These are phyloP conservation scores for Megaustenia siamemsis DNA, from an alignment of 2,888 invertebrate genomes.

Conservation along the genomic window DNA sequence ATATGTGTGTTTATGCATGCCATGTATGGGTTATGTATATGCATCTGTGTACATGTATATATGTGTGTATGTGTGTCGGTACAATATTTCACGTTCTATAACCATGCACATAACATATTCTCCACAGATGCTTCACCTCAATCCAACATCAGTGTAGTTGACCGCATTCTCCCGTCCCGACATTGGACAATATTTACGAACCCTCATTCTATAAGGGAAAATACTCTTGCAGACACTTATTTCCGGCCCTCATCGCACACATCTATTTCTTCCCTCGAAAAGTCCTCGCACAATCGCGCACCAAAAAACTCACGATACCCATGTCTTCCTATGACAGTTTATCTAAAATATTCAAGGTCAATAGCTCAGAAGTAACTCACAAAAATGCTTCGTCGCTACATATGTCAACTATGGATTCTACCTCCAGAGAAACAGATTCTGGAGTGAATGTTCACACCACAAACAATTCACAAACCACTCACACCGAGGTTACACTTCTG, in stretches of 20 bases:
- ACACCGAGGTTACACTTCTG: neutral
- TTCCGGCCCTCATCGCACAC: neutral
- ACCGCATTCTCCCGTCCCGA: constrained; percentile 1
- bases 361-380: neutral
- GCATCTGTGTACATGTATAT: too few species aligned
- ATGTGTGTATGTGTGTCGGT: too few species aligned
- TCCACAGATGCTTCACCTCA: neutral
- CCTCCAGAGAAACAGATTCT: neutral
- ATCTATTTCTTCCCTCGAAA: neutral
- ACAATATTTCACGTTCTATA: neutral
- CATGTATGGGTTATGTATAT: too few species aligned
- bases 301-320: neutral
- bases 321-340: neutral
- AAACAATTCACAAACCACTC: neutral
- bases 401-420: neutral
- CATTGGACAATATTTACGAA: constrained; percentile 12
- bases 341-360: neutral
- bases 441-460: neutral
- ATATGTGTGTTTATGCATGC: too few species aligned
- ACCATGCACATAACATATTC: too few species aligned
- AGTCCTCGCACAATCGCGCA: neutral
- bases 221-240: neutral
- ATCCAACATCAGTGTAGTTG: constrained; percentile 18
- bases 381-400: neutral
- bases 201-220: neutral